Percentiles rank a stretch among this genome's conserved stretches.
phyloP scores from a whole-genome alignment of 2,888 invertebrate genomes.

The Timema cristinae region DNA sequence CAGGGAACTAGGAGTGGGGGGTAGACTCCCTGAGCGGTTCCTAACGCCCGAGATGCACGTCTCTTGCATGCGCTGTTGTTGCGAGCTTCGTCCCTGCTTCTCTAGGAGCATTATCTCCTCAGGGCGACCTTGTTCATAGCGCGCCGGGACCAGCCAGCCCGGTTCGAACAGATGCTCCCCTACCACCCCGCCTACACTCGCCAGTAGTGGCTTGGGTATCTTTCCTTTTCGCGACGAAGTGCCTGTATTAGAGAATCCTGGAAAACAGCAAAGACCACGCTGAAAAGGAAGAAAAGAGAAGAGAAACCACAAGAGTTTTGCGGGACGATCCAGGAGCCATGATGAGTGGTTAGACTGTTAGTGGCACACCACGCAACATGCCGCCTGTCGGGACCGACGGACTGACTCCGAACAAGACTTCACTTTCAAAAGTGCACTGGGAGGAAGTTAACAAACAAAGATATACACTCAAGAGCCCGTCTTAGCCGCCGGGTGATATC shows the following conservation, averaged over 20 bases:
- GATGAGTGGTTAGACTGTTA: constrained; percentile 28
- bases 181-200: constrained; percentile 52
- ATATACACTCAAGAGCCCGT: no score
- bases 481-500: no score
- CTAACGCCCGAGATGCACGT: constrained; percentile 29
- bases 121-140: constrained; percentile 42
- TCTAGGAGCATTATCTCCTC: constrained; percentile 71
- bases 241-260: constrained; percentile 74
- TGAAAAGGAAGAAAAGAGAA: constrained; percentile 58
- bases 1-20: constrained; percentile 62
- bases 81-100: constrained; percentile 71
- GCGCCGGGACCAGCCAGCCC: constrained; percentile 39
- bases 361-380: constrained; percentile 27
- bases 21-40: constrained; percentile 55
- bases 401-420: no score
- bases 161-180: constrained; percentile 26
- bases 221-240: constrained; percentile 70
- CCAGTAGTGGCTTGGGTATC: constrained; percentile 71
- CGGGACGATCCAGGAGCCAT: constrained; percentile 45
- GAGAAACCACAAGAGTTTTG: constrained; percentile 43
- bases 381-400: background rate
- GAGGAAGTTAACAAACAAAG: no score
- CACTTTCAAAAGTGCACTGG: no score
- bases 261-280: constrained; percentile 83
- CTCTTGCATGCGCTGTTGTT: constrained; percentile 64